These are phyloP conservation scores for Bradypodion pumilum DNA, from an alignment of 2,797 vertebrate genomes.

Conservation along the genomic window DNA sequence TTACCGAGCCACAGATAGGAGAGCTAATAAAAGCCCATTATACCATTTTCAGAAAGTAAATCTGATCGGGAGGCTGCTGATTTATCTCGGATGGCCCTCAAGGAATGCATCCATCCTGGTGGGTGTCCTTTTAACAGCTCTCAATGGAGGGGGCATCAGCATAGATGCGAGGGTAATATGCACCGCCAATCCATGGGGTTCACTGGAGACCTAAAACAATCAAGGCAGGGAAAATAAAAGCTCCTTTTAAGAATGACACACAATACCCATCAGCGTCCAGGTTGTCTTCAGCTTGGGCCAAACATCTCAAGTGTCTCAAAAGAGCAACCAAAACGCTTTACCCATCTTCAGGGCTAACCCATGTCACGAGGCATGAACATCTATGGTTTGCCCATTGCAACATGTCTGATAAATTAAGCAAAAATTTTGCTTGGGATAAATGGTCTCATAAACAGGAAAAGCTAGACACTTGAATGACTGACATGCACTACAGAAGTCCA, in stretches of 20 bases:
- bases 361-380: no score
- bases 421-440: no score
- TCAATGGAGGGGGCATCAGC: conserved; percentile 8
- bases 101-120: conserved; percentile 31
- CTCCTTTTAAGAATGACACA: conserved; percentile 60
- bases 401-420: no score
- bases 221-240: conserved; percentile 53
- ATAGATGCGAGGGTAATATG: not conserved
- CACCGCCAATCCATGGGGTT: conserved; percentile 46
- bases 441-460: no score
- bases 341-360: no score
- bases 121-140: conserved; percentile 30
- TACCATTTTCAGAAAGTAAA: conserved; percentile 61
- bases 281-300: conserved; percentile 35
- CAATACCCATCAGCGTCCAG: conserved; percentile 51
- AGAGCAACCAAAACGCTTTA: no score
- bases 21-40: conserved; percentile 62
- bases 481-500: no score
- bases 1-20: conserved; percentile 51
- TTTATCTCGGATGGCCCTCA: conserved; percentile 49
- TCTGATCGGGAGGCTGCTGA: conserved; percentile 57
- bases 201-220: conserved; percentile 61
- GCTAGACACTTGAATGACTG: no score
- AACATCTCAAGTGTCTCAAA: no score
- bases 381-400: no score